Percentiles rank a stretch among this genome's conserved stretches.
phyloP scores from a whole-genome alignment of 2,888 invertebrate genomes.

The Apodemia hepburni region DNA sequence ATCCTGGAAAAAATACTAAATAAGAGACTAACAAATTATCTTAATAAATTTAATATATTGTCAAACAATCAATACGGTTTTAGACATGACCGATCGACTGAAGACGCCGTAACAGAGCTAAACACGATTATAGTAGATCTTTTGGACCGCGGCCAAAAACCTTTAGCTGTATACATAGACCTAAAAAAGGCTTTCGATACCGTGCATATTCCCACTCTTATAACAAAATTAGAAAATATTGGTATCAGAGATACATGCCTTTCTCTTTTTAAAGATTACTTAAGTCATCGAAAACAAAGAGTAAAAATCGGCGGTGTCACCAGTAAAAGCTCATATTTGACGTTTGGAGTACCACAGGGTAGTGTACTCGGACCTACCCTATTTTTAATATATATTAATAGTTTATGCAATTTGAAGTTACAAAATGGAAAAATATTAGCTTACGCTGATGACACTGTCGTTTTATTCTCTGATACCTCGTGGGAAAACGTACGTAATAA shows the following conservation, averaged over 20 bases:
- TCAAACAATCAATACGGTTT: not conserved
- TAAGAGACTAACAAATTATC: not conserved
- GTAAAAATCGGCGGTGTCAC: not conserved
- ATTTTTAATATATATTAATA: not conserved
- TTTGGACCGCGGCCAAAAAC: not conserved
- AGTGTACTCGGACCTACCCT: not conserved
- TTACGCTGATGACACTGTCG: not conserved
- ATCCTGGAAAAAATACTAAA: slow-evolving; percentile 15
- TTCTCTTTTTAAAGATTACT: not conserved
- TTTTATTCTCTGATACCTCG: not conserved
- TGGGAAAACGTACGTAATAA: not conserved
- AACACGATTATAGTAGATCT: not conserved
- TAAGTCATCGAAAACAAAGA: not conserved
- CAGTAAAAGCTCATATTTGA: not conserved
- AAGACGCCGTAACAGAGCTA: not conserved
- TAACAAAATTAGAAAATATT: not conserved
- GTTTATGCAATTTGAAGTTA: not conserved
- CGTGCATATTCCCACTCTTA: not conserved
- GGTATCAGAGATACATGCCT: not conserved
- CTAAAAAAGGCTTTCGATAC: not conserved
- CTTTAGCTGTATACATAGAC: not conserved
- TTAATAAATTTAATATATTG: not conserved
- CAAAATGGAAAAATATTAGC: slow-evolving; percentile 4
- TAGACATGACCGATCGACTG: not conserved
- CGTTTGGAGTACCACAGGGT: not conserved